Evolutionary conservation across 2,797 vertebrate genomes (phyloP).

Genomic region (Pangasius sanitwongsei): DNA sequence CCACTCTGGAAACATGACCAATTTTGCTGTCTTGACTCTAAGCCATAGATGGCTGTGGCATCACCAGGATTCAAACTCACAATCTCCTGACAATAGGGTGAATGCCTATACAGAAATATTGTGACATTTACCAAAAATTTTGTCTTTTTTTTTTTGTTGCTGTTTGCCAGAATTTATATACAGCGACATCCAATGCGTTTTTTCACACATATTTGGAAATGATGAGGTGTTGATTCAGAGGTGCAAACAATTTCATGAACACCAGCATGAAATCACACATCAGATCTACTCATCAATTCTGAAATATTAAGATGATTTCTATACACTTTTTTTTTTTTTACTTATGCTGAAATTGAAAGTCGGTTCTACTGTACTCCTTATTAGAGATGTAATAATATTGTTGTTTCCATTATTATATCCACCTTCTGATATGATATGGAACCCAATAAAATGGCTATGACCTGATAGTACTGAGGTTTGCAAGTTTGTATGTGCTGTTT

Average conservation of each 20-base stretch:
- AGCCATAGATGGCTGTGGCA: no score
- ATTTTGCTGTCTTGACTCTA: background rate
- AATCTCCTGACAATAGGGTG: no score
- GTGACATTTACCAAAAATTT: no score
- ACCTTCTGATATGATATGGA: background rate
- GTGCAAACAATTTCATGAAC: background rate
- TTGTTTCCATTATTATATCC: background rate
- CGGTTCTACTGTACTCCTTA: background rate
- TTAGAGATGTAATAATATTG: background rate
- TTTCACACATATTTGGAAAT: background rate
- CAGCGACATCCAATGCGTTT: background rate
- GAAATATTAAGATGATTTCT: background rate
- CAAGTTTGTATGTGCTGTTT: background rate
- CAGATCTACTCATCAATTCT: background rate
- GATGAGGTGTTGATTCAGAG: background rate
- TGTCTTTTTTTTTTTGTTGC: no score
- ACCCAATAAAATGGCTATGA: background rate
- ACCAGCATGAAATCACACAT: background rate
- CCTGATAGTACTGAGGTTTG: background rate
- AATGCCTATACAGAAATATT: background rate
- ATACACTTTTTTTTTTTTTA: background rate
- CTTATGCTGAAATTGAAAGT: no score
- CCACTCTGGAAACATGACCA: background rate
- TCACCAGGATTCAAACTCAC: no score
- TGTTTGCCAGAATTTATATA: no score